These are phyloP conservation scores for Amblyjoppa fuscipennis DNA, from an alignment of 2,888 invertebrate species.

Conservation along the genomic window DNA sequence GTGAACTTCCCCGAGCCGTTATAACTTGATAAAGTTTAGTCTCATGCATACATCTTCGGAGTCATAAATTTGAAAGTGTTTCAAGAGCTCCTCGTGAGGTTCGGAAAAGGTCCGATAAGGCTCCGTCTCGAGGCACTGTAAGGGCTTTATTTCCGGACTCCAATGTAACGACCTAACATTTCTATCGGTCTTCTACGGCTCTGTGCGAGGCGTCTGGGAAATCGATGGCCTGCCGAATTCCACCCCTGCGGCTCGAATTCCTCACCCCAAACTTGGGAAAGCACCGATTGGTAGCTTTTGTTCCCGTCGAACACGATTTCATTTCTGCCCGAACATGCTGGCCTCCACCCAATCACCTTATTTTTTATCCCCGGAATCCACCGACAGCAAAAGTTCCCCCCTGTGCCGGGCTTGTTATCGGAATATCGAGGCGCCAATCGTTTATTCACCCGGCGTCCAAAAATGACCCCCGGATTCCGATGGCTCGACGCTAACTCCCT, in stretches of 20 bases:
- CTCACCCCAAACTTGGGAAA: background rate
- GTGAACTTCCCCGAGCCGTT: too few relatives aligned
- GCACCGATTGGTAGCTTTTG: background rate
- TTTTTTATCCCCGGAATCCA: background rate
- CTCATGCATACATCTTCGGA: too few relatives aligned
- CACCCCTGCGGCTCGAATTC: background rate
- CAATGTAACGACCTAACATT: background rate
- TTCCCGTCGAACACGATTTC: background rate
- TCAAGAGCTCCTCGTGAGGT: background rate
- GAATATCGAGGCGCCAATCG: constrained; percentile 1
- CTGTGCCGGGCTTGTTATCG: background rate
- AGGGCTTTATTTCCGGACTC: too few relatives aligned
- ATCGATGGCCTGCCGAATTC: background rate
- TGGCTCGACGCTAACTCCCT: background rate
- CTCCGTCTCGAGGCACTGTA: too few relatives aligned
- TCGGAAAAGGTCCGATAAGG: too few relatives aligned
- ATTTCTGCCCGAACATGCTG: background rate
- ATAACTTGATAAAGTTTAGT: too few relatives aligned
- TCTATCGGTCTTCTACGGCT: background rate
- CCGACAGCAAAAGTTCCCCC: too few relatives aligned
- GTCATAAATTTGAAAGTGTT: background rate
- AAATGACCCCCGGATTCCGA: background rate
- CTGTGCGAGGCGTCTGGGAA: background rate
- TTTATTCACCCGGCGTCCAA: background rate
- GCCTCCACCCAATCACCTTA: background rate